Base-by-base conservation (phyloP, 2,888 invertebrate genomes). In the Apamea monoglypha region DNA sequence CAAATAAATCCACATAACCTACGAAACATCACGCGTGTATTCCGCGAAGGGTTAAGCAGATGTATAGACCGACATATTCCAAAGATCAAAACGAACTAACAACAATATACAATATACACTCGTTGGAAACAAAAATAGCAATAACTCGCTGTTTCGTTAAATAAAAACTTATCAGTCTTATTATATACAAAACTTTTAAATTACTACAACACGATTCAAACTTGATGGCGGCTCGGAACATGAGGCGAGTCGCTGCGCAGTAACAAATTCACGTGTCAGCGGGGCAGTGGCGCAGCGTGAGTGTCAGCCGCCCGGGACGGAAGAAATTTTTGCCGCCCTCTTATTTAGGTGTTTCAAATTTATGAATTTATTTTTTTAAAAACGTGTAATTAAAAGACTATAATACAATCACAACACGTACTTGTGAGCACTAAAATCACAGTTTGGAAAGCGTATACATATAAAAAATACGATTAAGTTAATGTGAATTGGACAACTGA, bases 151-250 rank as follows among this genome's bases (percentile, higher is more conserved):
- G 66, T 68, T 53, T 71, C n/a, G 36, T 72, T 74, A 71, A 78
- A 77, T 32, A 75, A 82, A 82, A 84, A 72, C 82, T 75, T 80
- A 78, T 83, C 89, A 88, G 87, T 84, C 87, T 88, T 81, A 87
- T 74, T 83, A 86, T 85, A 77, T 78, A 87, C 89, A 80, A 76
- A 75, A 67, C 53, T 67, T 71, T 73, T 53, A 18, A 73, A 68
- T 71, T 25, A 74, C 63, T 82, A 70, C n/a, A 59, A 59, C 56
- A n/a, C n/a, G 12, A 59, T 59, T 59, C 56, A n/a, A n/a, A 59
- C 56, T 59, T 14, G n/a, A n/a, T 59, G n/a, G 4, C 5, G 12
- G 10, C n/a, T n/a, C 56, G n/a, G 53, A 53, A n/a, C 12, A 10
- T 10, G 56, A 56, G 25, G 56, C 25, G 56, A 56, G 56, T 56